phyloP scores from a whole-genome alignment of 2,888 invertebrate species.

The Drosophila setosimentum region DNA sequence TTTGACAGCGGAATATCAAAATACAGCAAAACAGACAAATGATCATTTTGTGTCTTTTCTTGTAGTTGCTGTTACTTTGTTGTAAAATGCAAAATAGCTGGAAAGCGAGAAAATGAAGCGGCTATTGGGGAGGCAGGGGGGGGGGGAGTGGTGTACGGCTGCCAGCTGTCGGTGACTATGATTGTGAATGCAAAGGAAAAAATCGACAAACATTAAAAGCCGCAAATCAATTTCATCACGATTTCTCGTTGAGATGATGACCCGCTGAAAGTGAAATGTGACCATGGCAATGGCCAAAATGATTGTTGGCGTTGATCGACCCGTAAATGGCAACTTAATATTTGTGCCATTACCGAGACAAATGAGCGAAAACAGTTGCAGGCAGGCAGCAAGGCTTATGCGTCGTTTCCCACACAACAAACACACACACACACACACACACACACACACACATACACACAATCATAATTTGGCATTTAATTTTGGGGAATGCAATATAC shows the following conservation, averaged over 20 bases:
- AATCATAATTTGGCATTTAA: conserved; percentile 45
- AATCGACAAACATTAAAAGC: conserved; percentile 61
- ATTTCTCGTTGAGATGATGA: conserved; percentile 77
- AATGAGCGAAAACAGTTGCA: conserved; percentile 44
- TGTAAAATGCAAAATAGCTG: conserved; percentile 72
- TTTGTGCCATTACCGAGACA: conserved; percentile 72
- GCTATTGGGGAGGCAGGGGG: conserved; percentile 6
- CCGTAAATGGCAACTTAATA: conserved; percentile 77
- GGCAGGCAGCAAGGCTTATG: neutral
- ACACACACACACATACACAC: neutral
- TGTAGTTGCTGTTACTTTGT: conserved; percentile 29
- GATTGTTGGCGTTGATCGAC: conserved; percentile 29
- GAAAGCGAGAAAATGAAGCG: conserved; percentile 74
- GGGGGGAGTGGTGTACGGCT: neutral
- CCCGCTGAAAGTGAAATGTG: conserved; percentile 77
- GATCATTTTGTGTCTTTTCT: conserved; percentile 40
- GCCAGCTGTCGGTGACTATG: conserved; percentile 62
- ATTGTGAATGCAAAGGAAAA: conserved; percentile 43
- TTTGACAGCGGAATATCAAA: conserved; percentile 76
- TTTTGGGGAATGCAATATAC: conserved; percentile 34
- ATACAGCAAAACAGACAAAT: conserved; percentile 62
- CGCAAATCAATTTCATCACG: conserved; percentile 82
- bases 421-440: conserved; percentile 27
- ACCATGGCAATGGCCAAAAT: conserved; percentile 69
- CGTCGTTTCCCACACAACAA: conserved; percentile 42